Base-by-base conservation (phyloP, 2,797 vertebrate genomes). In the Lagocephalus sceleratus region DNA sequence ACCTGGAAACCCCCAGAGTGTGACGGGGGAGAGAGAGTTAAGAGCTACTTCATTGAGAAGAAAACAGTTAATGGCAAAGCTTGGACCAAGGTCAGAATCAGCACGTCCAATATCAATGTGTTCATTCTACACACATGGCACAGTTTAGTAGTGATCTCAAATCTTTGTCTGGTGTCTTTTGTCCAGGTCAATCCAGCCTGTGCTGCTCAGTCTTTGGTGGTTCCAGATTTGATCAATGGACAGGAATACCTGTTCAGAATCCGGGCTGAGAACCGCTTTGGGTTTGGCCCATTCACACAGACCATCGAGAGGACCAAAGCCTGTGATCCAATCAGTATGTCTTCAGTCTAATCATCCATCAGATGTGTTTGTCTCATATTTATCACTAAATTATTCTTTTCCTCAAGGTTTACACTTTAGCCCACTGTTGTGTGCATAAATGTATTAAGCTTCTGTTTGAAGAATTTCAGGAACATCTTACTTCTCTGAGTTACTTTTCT, bases 31-130 rank as follows among this genome's bases (percentile, higher is more conserved):
- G 94, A 97, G 41, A 91, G 93, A 80, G 92, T 99, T 65, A 96
- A 93, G 88, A 96, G 95, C 78, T 99, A 99, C 78, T 96, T 94
- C 58, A 91, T 99, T 12, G 97, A 99, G 82, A 96, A 94, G 87
- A 99, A 93, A 82, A 93, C 92, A 0, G 92, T 95, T 55, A 85
- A 89, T 55, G 95, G 95, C 61, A 99, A 96, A 82, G 96, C 97
- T 64, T 99, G 97, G 97, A 96, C 95, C 14, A 99, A 94, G 89
- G 87, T 88, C 0, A 32, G n/a, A 40, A 40, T 16, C n/a, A 35
- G 4, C 7, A 29, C 11, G 11, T 35, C 32, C 32, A 35, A 10
- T 35, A 11, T 14, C 32, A 11, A 2, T 35, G 32, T 29, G 8
- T 9, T 14, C 12, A 14, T 35, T 3, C 12, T 12, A 19, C 1